Conservation (phyloP, 2,888 invertebrate genomes). For the Rhopalosiphum nymphaeae region DNA sequence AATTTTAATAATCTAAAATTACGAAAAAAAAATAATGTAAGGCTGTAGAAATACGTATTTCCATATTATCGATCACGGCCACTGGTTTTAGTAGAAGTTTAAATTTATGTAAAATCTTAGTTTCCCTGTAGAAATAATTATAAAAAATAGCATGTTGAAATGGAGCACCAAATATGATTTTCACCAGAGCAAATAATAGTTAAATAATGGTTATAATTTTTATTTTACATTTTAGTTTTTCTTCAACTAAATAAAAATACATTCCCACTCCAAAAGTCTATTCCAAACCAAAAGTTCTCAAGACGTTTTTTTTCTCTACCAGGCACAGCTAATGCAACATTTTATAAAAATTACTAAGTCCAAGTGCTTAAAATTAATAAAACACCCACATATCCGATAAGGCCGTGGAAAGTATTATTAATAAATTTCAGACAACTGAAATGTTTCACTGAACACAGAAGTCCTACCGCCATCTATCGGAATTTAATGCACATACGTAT, state of each 20-base stretch:
- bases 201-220: neutral
- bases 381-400: neutral
- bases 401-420: neutral
- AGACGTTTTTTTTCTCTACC: neutral
- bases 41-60: too few species aligned
- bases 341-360: neutral
- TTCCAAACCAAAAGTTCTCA: neutral
- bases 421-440: neutral
- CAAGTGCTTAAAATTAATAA: neutral
- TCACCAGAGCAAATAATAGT: neutral
- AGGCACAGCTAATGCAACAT: neutral
- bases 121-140: too few species aligned
- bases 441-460: neutral
- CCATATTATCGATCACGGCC: too few species aligned
- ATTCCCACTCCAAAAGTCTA: neutral
- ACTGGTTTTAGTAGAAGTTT: too few species aligned
- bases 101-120: too few species aligned
- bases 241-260: neutral
- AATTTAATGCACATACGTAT: neutral
- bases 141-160: neutral
- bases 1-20: neutral
- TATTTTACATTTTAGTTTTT: neutral
- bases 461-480: slow-evolving; percentile 44
- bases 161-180: neutral
- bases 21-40: neutral